A percentile compares a stretch with the other conserved stretches of the same genome.
These are phyloP conservation scores for Drosophila rellima DNA, from an alignment of 2,888 invertebrate genomes.

Conservation along the genomic window DNA sequence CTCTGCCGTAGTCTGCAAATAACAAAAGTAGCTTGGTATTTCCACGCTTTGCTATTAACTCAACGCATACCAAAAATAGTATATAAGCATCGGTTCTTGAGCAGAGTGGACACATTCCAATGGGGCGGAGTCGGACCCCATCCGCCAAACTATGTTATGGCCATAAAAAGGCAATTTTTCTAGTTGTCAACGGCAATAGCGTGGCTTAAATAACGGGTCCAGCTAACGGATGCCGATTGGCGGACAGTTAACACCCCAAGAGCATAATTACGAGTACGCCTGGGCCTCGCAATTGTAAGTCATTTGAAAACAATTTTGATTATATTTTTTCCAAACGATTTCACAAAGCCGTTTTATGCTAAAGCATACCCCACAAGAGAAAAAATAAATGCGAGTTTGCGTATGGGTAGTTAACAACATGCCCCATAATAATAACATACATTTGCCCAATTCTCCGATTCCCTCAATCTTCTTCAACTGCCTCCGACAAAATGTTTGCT, in stretches of 20 bases:
- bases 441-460: constrained; percentile 49
- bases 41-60: constrained; percentile 71
- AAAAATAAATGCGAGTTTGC: constrained; percentile 62
- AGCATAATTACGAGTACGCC: constrained; percentile 76
- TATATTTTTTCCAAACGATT: constrained; percentile 84
- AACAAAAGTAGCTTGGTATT: constrained; percentile 60
- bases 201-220: constrained; percentile 75
- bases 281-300: constrained; percentile 67
- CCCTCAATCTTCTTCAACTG: background rate
- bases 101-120: constrained; percentile 59
- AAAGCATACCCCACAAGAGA: constrained; percentile 29
- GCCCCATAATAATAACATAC: constrained; percentile 81
- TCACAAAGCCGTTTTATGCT: constrained; percentile 81
- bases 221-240: constrained; percentile 67
- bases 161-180: constrained; percentile 80
- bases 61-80: constrained; percentile 67
- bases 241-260: constrained; percentile 76
- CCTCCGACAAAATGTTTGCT: constrained; percentile 68
- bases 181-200: constrained; percentile 80
- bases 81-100: constrained; percentile 44
- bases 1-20: constrained; percentile 28
- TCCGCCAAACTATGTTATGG: constrained; percentile 32
- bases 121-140: constrained; percentile 3
- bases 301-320: constrained; percentile 83
- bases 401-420: constrained; percentile 82